Base-by-base conservation (phyloP, 1,140 invertebrate genomes). In the Pantala flavescens region DNA sequence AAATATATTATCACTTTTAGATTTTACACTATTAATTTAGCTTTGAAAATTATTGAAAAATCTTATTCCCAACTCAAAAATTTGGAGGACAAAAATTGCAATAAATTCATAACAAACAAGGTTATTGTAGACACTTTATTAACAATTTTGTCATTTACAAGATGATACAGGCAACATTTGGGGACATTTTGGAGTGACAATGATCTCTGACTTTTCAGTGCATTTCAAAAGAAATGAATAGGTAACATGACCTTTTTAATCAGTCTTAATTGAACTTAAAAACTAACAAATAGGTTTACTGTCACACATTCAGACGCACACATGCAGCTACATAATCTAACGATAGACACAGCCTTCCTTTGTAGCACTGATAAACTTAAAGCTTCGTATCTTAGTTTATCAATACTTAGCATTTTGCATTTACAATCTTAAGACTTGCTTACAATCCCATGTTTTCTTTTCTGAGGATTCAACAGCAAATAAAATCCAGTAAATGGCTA, bases 131-230 rank as follows among this genome's bases (percentile, higher is more conserved):
- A 63, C 49, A 63, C 49, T 63, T 63, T 63, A 63, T 63, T 63
- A 63, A 63, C 49, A 63, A 63, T 36, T 36, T 36, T 63, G n/a
- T 19, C 49, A 63, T 63, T 63, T 63, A 63, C 49, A 63, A 63
- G 16, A 63, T 63, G 16, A 63, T 21, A 63, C 14, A 63, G 16
- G n/a, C 16, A 63, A 63, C 16, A 63, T 19, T 63, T 21, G n/a
- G 49, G 49, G 49, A 5, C 49, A 63, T 63, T 36, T 36, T 36
- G 28, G 49, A 63, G 49, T 19, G 49, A 63, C 14, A 63, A 36
- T 36, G 28, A 36, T 36, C 28, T 36, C 28, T 63, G 49, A 63
- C 49, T 63, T 63, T 63, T 63, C 49, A 63, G n/a, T 63, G 49
- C 49, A 63, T 63, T 63, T 16, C 16, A 63, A 63, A 36, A 36